Conservation (phyloP, 2,888 invertebrate species). For the Heterodera filipjevi region DNA sequence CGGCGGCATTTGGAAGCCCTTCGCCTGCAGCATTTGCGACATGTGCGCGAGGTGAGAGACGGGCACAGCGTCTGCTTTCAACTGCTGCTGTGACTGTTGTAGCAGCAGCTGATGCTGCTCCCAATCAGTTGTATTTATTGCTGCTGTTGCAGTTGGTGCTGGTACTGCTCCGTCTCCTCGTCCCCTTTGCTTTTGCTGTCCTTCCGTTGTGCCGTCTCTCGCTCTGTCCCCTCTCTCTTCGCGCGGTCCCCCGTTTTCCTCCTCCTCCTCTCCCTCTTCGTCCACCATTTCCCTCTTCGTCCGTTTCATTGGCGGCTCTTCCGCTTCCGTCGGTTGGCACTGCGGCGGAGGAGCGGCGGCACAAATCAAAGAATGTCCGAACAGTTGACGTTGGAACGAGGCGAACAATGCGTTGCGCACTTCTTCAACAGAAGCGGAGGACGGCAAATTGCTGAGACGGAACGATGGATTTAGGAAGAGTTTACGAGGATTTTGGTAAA, state of each 20-base stretch:
- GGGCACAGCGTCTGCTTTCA: conserved; percentile 2
- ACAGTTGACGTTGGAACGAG: conserved; percentile 27
- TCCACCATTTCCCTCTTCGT: conserved; percentile 4
- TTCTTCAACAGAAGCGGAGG: background rate
- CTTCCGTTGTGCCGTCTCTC: no score
- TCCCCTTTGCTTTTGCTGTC: no score
- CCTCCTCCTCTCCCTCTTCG: background rate
- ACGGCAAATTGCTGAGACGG: background rate
- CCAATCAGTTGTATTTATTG: background rate
- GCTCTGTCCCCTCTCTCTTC: background rate
- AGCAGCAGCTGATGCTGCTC: background rate
- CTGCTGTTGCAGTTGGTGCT: background rate
- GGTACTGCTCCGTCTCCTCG: background rate
- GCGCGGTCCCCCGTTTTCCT: background rate
- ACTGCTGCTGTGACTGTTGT: no score
- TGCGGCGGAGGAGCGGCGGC: conserved; percentile 10
- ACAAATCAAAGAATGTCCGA: conserved; percentile 18
- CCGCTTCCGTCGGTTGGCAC: background rate
- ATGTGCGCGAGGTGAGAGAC: conserved; percentile 16
- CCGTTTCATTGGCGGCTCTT: conserved; percentile 3
- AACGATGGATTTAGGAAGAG: background rate
- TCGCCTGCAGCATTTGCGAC: conserved; percentile 9
- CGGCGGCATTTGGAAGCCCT: conserved; percentile 21
- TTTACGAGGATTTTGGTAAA: background rate
- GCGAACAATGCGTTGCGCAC: conserved; percentile 17